Base-by-base conservation (phyloP, 53 echinoderm and acorn worm species). In the Luidia sarsii region DNA sequence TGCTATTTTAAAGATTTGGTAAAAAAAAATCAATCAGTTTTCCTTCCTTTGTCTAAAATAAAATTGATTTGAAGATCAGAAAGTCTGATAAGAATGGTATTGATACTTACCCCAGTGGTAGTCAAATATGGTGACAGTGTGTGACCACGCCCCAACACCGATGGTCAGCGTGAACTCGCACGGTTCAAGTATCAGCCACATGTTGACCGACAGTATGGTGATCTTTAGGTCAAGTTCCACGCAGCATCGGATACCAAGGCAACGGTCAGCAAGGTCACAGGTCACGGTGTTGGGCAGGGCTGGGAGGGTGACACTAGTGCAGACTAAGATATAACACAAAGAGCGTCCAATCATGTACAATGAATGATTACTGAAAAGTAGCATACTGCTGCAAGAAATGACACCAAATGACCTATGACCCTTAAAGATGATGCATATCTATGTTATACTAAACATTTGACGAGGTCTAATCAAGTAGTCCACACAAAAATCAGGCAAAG, bases 41-140 rank as follows among this genome's bases (percentile, higher is more conserved):
- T n/a, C n/a, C n/a, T n/a, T n/a, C n/a, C n/a, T n/a, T n/a, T n/a
- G n/a, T n/a, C n/a, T n/a, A n/a, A n/a, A n/a, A n/a, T n/a, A n/a
- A n/a, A n/a, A n/a, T n/a, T n/a, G n/a, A n/a, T n/a, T n/a, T n/a
- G n/a, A n/a, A n/a, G n/a, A n/a, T n/a, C n/a, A n/a, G n/a, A n/a
- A n/a, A n/a, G n/a, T n/a, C n/a, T n/a, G n/a, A n/a, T n/a, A n/a
- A n/a, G n/a, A n/a, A n/a, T n/a, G n/a, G n/a, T n/a, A n/a, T 18
- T 36, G 29, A 13, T 20, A 80, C 80, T 80, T 32, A 80, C 80
- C 80, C 80, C 80, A 80, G 51, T 80, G 65, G 66, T 80, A 80
- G 64, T 80, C 50, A 65, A 80, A 80, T 37, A 80, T 39, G 13
- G 80, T 64, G 29, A 65, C 33, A 13, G 25, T 65, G 7, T 65